phyloP scores from a whole-genome alignment of 2,113 vertebrate genomes.

The Chaenocephalus aceratus region DNA sequence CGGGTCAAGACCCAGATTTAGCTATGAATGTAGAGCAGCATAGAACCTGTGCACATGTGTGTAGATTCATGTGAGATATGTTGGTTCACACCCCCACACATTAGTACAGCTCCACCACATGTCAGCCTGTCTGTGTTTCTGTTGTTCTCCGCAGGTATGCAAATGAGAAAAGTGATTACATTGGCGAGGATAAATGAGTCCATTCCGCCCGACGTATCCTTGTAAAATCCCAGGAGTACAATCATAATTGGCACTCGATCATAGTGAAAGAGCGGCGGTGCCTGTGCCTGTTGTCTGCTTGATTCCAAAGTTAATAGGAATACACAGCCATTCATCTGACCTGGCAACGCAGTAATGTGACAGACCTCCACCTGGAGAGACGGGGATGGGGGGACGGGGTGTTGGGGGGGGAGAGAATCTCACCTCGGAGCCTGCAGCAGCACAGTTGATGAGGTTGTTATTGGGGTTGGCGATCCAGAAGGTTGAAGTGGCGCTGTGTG shows the following conservation, averaged over 20 bases:
- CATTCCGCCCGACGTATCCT: not conserved
- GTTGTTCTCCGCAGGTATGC: slow-evolving; percentile 34
- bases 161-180: slow-evolving; percentile 58
- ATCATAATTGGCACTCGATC: slow-evolving; percentile 62
- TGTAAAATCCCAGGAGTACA: slow-evolving; percentile 40
- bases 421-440: slow-evolving; percentile 97
- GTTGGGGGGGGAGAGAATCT: slow-evolving; percentile 56
- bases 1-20: not conserved
- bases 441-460: slow-evolving; percentile 96
- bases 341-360: slow-evolving; percentile 58
- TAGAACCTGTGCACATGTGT: not conserved
- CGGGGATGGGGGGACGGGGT: not conserved
- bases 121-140: slow-evolving; percentile 31
- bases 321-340: slow-evolving; percentile 70
- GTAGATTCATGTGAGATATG: not conserved
- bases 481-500: slow-evolving; percentile 92
- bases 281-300: slow-evolving; percentile 47
- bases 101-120: not conserved
- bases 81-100: not conserved
- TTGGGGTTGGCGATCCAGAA: slow-evolving; percentile 99
- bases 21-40: not conserved
- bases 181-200: slow-evolving; percentile 28
- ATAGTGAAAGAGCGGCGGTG: slow-evolving; percentile 7
- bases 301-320: slow-evolving; percentile 46
- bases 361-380: slow-evolving; percentile 27